These are phyloP conservation scores for Stegodyphus dumicola DNA, from an alignment of 1,140 invertebrate genomes.

Conservation along the genomic window DNA sequence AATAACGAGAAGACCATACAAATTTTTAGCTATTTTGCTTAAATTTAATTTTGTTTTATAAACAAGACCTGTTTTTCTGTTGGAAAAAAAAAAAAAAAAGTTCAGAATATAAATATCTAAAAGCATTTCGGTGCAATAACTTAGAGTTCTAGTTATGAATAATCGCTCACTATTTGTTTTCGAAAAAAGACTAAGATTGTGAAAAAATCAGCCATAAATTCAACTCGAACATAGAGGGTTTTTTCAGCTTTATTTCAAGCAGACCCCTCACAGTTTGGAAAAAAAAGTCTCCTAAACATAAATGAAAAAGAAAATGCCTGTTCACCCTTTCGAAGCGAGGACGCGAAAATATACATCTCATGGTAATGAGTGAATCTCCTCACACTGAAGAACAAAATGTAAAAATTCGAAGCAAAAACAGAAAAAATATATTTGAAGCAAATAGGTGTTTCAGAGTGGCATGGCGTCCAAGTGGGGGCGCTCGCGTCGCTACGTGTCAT, in stretches of 20 bases:
- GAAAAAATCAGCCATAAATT: not conserved
- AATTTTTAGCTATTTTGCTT: too few relatives aligned
- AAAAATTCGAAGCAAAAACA: slow-evolving; percentile 27
- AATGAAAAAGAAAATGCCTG: not conserved
- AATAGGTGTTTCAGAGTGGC: slow-evolving; percentile 32
- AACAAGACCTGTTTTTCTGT: too few relatives aligned
- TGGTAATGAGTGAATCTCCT: slow-evolving; percentile 51
- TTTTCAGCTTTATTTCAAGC: slow-evolving; percentile 36
- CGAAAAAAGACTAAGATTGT: too few relatives aligned
- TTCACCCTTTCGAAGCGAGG: not conserved
- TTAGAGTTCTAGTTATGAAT: too few relatives aligned
- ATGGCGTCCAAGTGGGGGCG: slow-evolving; percentile 36
- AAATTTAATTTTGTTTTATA: too few relatives aligned
- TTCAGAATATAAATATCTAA: too few relatives aligned
- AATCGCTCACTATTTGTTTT: too few relatives aligned
- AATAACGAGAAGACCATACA: too few relatives aligned
- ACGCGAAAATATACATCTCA: slow-evolving; percentile 51
- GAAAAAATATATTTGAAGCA: not conserved
- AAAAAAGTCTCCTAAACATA: not conserved
- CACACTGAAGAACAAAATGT: slow-evolving; percentile 46
- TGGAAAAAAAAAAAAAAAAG: too few relatives aligned
- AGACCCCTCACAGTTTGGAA: slow-evolving; percentile 22
- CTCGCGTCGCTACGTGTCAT: slow-evolving; percentile 53
- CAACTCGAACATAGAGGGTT: not conserved
- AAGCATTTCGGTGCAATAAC: too few relatives aligned